Conservation (phyloP, 1,140 invertebrate genomes). For the Atta cephalotes region DNA sequence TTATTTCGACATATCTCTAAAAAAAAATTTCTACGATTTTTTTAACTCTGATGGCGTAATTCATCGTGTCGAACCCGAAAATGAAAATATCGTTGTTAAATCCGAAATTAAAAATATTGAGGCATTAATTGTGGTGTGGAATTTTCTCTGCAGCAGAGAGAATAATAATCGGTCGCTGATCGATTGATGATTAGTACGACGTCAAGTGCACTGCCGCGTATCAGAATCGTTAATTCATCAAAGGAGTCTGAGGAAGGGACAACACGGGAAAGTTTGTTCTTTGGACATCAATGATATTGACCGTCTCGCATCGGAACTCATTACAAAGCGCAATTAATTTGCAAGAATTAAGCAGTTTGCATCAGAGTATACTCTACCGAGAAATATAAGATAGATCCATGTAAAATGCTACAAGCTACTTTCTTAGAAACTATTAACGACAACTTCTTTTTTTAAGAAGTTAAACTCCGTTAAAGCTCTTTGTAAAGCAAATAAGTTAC, state of each 20-base stretch:
- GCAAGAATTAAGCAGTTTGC: constrained; percentile 55
- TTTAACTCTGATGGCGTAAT: neutral
- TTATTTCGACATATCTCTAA: neutral
- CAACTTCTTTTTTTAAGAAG: neutral
- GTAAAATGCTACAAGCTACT: neutral
- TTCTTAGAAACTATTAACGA: neutral
- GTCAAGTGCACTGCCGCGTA: constrained; percentile 14
- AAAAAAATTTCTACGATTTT: constrained; percentile 12
- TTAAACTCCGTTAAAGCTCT: neutral
- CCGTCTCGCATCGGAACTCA: constrained; percentile 12
- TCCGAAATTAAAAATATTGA: constrained; percentile 4
- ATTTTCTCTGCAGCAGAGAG: constrained; percentile 10
- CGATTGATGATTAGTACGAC: constrained; percentile 48
- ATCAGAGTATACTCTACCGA: constrained; percentile 14
- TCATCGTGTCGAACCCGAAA: neutral
- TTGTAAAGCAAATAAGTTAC: constrained; percentile 21
- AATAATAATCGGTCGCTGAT: constrained; percentile 43
- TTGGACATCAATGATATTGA: constrained; percentile 27
- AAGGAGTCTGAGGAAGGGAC: constrained; percentile 4
- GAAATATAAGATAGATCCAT: neutral
- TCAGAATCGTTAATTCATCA: constrained; percentile 58
- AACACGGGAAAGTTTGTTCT: constrained; percentile 2
- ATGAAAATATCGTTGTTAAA: neutral
- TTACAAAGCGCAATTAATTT: constrained; percentile 55
- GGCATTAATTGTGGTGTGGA: constrained; percentile 24